phyloP scores from a whole-genome alignment of 2,797 vertebrate genomes.

The Rhinoraja longicauda region DNA sequence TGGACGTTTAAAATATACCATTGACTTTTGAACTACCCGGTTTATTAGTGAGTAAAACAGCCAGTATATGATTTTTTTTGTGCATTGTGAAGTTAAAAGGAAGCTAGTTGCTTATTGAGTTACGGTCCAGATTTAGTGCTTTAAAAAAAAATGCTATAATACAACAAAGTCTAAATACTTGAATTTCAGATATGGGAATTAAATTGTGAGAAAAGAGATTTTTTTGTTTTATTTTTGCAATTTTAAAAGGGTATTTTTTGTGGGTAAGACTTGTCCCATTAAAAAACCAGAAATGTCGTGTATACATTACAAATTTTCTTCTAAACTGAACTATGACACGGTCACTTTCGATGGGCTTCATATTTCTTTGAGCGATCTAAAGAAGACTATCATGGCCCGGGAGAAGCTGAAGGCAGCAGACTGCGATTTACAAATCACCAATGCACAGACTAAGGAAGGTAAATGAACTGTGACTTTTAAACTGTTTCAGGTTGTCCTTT shows the following conservation, averaged over 20 bases:
- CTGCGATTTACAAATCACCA: slow-evolving; percentile 93
- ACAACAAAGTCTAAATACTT: slow-evolving; percentile 34
- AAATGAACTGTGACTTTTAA: slow-evolving; percentile 43
- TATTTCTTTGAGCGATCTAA: slow-evolving; percentile 85
- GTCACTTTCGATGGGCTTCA: slow-evolving; percentile 87
- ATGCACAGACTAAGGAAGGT: slow-evolving; percentile 95
- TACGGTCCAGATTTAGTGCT: neutral
- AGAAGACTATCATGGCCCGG: slow-evolving; percentile 88
- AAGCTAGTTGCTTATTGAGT: slow-evolving; percentile 23
- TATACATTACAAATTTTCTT: slow-evolving; percentile 95
- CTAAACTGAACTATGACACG: slow-evolving; percentile 92
- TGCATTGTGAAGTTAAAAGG: slow-evolving; percentile 35
- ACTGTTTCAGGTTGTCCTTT: slow-evolving; percentile 13
- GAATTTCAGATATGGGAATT: slow-evolving; percentile 27
- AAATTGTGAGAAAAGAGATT: slow-evolving; percentile 33
- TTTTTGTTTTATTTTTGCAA: slow-evolving; percentile 39
- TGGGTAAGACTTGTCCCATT: slow-evolving; percentile 39
- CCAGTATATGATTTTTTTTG: slow-evolving; percentile 37
- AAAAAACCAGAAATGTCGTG: slow-evolving; percentile 72
- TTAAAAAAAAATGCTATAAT: slow-evolving; percentile 14
- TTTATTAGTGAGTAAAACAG: slow-evolving; percentile 38
- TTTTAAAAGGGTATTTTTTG: slow-evolving; percentile 35
- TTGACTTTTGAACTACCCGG: slow-evolving; percentile 36
- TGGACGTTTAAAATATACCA: slow-evolving; percentile 36
- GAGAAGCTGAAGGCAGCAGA: slow-evolving; percentile 86